Evolutionary conservation across 2,888 invertebrate species (phyloP).

Genomic region (Cordilura impudica): DNA sequence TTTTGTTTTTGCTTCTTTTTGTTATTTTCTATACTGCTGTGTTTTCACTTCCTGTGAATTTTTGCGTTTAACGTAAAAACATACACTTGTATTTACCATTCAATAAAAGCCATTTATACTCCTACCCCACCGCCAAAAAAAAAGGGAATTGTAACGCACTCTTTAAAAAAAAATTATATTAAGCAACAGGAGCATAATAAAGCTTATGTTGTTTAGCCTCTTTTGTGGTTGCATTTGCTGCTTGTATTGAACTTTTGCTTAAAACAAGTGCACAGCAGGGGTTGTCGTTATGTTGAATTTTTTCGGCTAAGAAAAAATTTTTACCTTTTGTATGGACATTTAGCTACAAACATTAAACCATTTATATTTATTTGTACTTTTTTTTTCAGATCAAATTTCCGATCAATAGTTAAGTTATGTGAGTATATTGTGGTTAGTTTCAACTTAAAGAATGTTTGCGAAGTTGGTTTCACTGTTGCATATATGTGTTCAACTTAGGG

Average conservation of each 20-base stretch:
- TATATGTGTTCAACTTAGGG: no score
- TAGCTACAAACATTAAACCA: constrained; percentile 42
- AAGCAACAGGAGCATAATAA: constrained; percentile 56
- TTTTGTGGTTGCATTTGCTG: constrained; percentile 31
- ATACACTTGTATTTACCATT: constrained; percentile 48
- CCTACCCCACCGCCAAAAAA: not conserved
- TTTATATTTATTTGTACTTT: constrained; percentile 49
- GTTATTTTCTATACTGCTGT: constrained; percentile 64
- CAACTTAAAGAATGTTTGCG: not conserved
- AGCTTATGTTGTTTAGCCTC: constrained; percentile 46
- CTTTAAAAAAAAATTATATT: constrained; percentile 29
- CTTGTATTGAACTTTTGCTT: constrained; percentile 65
- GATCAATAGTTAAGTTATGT: constrained; percentile 51
- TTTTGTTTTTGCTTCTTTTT: not conserved
- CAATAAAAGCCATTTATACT: constrained; percentile 8
- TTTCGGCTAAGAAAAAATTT: constrained; percentile 10
- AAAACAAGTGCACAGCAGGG: constrained; percentile 76
- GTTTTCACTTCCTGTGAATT: constrained; percentile 76
- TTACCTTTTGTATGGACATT: constrained; percentile 49
- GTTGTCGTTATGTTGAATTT: constrained; percentile 50
- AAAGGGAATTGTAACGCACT: constrained; percentile 20
- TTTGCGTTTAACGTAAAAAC: constrained; percentile 45
- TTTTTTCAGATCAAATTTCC: constrained; percentile 49
- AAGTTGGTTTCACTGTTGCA: no score
- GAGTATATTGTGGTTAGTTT: constrained; percentile 12